These are phyloP conservation scores for Thalassarche chlororhynchos DNA, from an alignment of 2,113 vertebrate species.

Conservation along the genomic window DNA sequence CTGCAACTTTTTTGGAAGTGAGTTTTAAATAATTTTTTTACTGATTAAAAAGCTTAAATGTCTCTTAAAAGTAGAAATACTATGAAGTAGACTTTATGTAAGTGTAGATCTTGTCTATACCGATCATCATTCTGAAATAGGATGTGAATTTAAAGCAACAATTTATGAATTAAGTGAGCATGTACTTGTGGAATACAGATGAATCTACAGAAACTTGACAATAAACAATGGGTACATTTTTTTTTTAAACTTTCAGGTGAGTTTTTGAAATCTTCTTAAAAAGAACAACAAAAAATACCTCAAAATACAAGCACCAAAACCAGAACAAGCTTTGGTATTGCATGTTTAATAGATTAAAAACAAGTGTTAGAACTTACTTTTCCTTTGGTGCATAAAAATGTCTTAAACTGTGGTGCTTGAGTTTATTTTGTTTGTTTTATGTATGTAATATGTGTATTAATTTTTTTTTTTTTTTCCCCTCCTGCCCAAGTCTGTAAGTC, in stretches of 20 bases:
- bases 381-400: neutral
- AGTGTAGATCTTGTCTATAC: neutral
- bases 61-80: neutral
- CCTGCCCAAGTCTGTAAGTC: constrained; percentile 78
- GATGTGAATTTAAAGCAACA: neutral
- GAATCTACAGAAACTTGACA: neutral
- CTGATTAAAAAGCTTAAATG: neutral
- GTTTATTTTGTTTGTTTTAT: neutral
- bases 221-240: no score
- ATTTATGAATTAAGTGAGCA: neutral
- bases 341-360: neutral
- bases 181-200: neutral
- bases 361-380: neutral
- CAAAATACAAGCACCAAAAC: neutral
- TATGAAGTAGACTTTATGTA: neutral
- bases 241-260: neutral
- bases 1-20: neutral
- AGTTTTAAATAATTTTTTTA: neutral
- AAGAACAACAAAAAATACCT: neutral
- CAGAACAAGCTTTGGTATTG: neutral
- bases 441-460: neutral
- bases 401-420: neutral
- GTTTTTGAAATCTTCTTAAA: neutral
- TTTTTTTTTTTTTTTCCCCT: neutral
- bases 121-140: neutral